phyloP scores from a whole-genome alignment of 2,113 vertebrate species.

The Odocoileus hemionus region DNA sequence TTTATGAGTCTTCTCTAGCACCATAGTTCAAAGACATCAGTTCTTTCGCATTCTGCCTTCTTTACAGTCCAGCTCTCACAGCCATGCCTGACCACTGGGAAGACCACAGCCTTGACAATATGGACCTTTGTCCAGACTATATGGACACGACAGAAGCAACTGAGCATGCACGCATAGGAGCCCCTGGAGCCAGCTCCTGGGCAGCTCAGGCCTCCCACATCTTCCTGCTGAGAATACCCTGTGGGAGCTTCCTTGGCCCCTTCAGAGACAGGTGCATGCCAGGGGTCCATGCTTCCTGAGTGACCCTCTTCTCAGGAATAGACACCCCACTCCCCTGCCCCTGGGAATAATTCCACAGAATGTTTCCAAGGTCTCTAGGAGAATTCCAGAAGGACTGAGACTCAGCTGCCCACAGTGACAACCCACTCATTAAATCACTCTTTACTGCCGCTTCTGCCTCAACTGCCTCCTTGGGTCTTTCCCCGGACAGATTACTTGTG shows the following conservation, averaged over 20 bases:
- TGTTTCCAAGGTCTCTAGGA: background rate
- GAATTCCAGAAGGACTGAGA: background rate
- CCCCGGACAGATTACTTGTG: background rate
- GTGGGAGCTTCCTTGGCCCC: too few species aligned
- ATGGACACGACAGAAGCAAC: background rate
- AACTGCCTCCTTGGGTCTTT: background rate
- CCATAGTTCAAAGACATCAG: background rate
- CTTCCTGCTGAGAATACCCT: background rate
- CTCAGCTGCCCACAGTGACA: background rate
- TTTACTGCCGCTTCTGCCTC: background rate
- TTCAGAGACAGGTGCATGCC: background rate
- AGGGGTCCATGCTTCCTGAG: background rate
- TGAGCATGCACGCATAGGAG: fast-evolving
- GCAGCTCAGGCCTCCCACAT: background rate
- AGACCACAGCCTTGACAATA: background rate
- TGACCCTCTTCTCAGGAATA: background rate
- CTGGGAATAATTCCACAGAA: background rate
- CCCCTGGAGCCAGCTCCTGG: background rate
- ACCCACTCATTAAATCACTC: background rate
- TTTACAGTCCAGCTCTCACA: background rate
- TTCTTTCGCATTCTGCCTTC: background rate
- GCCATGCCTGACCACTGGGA: background rate
- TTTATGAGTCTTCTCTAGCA: background rate
- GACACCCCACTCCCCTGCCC: background rate
- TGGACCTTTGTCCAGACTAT: background rate